Evolutionary conservation across 2,888 invertebrate species (phyloP).

Genomic region (Apodemia mormo): DNA sequence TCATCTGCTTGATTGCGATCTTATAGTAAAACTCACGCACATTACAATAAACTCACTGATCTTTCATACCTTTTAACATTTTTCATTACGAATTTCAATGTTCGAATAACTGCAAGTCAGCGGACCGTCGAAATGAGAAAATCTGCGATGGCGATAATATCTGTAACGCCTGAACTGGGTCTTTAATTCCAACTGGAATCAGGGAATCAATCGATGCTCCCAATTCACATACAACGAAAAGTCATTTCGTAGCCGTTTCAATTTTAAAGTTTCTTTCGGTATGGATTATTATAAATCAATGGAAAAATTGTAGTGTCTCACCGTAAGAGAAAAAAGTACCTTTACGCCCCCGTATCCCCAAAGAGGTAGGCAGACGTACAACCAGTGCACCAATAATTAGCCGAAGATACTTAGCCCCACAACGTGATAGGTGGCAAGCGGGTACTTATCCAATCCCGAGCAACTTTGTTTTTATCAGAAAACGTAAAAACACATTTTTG

Average conservation of each 20-base stretch:
- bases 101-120: slow-evolving; percentile 3
- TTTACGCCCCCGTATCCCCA: no score
- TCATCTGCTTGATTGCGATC: no score
- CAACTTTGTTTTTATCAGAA: no score
- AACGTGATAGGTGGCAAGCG: no score
- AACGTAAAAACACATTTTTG: no score
- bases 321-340: no score
- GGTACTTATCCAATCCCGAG: no score
- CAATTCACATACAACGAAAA: slow-evolving; percentile 4
- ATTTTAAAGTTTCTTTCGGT: neutral
- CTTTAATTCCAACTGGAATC: slow-evolving; percentile 3
- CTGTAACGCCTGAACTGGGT: slow-evolving; percentile 12
- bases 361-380: no score
- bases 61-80: neutral
- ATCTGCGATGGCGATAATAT: neutral
- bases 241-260: neutral
- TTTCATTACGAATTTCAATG: neutral
- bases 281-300: neutral
- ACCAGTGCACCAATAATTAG: no score
- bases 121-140: slow-evolving; percentile 1
- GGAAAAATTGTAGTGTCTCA: neutral
- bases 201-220: neutral
- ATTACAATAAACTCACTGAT: neutral
- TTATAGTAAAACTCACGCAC: no score
- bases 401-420: no score